Evolutionary conservation across 1,140 invertebrate species (phyloP), one percentile per base, ranked within the genome.

Genomic region (Zaprionus tsacasi): DNA sequence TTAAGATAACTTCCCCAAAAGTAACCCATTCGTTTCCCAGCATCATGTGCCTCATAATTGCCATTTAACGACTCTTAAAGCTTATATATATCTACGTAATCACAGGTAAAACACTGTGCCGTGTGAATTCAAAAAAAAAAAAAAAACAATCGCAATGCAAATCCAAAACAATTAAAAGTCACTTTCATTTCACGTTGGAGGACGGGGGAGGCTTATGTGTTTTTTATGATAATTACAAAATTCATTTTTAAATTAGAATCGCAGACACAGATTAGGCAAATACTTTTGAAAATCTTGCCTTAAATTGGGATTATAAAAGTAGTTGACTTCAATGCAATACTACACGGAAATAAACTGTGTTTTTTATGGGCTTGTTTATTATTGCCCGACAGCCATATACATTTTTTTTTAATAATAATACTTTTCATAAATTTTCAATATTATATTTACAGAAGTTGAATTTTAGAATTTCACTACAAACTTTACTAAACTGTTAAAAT

Each of bases 161-260:
- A 52, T 40, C 63, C 30, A 60, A 77, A 74, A 67, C 69, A 88
- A 88, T 88, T 71, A 88, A 88, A 88, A 65, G 17, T 8, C 61
- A 76, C 74, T 88, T 73, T 36, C 50, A 70, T 21, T 21, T 21
- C 21, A 70, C 72, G 67, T 21, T 21, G 67, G 8, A 35, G 10
- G 33, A n/a, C n/a, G n/a, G 6, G 33, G 4, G 33, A 35, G 33
- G 33, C 6, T 7, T 21, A 50, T 50, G 3, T 3, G 45, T 25
- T 21, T 50, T 50, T 25, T 25, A 50, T 50, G 15, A 25, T 50
- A 50, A 50, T 50, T 25, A 17, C 17, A 50, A 21, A 25, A 50
- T 50, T 50, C 25, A 55, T 55, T 30, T 21, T 13, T 2, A 15
- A 55, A 55, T 55, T 33, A 25, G 21, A 21, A 21, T 0, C 45